Conservation (phyloP, 2,797 vertebrate genomes). For the Coranthus polyacanthus region DNA sequence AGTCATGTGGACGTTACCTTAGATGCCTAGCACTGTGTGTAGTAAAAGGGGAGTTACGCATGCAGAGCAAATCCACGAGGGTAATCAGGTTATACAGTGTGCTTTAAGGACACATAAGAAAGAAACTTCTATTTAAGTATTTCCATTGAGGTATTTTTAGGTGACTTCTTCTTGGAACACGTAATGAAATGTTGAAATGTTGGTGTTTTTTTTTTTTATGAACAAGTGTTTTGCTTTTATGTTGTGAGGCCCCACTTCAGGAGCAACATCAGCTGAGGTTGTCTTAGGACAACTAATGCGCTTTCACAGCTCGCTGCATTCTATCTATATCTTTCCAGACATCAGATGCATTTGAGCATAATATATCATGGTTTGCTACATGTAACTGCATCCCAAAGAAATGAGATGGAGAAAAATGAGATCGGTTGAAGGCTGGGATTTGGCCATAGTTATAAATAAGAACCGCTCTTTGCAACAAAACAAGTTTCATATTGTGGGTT, state of each 20-base stretch:
- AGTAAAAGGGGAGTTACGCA: constrained; percentile 5
- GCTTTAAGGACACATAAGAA: background rate
- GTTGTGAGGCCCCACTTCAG: background rate
- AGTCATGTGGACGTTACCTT: constrained; percentile 31
- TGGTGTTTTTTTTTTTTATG: too few relatives aligned
- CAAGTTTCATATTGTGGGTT: too few relatives aligned
- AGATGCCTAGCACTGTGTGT: constrained; percentile 11
- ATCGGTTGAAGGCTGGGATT: too few relatives aligned
- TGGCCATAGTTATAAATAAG: too few relatives aligned
- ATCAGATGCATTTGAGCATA: background rate
- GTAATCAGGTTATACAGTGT: background rate
- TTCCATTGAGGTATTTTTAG: too few relatives aligned
- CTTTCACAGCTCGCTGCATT: background rate
- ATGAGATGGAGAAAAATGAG: background rate
- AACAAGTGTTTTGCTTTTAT: background rate
- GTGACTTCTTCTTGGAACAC: too few relatives aligned
- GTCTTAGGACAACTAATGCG: background rate
- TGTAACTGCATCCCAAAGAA: background rate
- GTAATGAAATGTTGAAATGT: too few relatives aligned
- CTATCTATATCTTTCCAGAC: constrained; percentile 4
- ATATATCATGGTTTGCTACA: background rate
- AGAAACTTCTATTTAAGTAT: too few relatives aligned
- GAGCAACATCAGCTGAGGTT: background rate
- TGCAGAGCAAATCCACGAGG: background rate
- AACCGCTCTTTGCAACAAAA: too few relatives aligned